Conservation (phyloP, 2,113 vertebrate genomes). For the Lanius ludovicianus region DNA sequence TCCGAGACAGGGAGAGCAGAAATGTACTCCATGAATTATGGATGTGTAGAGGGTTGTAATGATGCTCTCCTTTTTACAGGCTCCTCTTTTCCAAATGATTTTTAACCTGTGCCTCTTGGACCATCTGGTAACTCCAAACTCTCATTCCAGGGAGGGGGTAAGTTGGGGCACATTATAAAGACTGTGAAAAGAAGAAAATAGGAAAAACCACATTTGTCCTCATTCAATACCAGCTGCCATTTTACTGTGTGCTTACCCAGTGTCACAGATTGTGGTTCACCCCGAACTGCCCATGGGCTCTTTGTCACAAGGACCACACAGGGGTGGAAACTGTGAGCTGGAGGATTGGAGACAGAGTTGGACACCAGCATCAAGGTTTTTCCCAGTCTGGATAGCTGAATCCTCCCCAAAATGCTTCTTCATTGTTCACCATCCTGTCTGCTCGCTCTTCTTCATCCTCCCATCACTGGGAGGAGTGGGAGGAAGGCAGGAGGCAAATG, state of each 20-base stretch:
- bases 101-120: neutral
- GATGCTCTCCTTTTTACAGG: neutral
- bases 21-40: neutral
- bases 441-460: neutral
- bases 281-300: accelerated
- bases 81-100: neutral
- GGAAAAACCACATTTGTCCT: neutral
- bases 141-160: neutral
- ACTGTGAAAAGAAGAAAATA: neutral
- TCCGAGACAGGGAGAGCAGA: neutral
- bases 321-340: neutral
- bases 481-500: neutral
- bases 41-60: neutral
- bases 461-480: neutral
- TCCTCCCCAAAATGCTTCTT: neutral
- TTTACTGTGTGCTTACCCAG: neutral
- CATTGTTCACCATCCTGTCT: neutral
- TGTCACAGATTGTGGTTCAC: neutral
- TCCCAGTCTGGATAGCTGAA: neutral
- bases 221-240: neutral
- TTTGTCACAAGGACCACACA: neutral
- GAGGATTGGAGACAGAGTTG: neutral
- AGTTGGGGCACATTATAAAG: neutral
- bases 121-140: neutral
- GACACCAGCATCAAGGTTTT: neutral